Evolutionary conservation across 2,113 vertebrate genomes (phyloP).

Genomic region (Zosterops japonicus): DNA sequence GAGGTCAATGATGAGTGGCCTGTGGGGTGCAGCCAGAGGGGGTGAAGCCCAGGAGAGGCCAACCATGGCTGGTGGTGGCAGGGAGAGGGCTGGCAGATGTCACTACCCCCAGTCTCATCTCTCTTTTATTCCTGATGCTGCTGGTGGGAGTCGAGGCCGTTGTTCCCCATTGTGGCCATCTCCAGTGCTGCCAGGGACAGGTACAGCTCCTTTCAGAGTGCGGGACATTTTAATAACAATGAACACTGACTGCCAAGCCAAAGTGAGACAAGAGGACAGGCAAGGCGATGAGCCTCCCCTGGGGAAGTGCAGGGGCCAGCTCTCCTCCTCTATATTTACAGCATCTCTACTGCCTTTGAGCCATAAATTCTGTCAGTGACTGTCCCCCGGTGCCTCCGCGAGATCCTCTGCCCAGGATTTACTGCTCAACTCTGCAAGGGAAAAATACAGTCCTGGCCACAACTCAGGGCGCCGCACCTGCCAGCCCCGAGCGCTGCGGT

Average conservation of each 20-base stretch:
- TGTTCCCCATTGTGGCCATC: neutral
- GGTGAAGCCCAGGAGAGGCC: neutral
- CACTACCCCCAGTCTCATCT: neutral
- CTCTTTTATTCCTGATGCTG: neutral
- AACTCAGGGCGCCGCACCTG: neutral
- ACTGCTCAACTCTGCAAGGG: neutral
- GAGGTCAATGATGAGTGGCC: neutral
- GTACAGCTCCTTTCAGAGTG: neutral
- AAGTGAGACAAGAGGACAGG: neutral
- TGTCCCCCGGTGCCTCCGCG: neutral
- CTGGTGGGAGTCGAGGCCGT: neutral
- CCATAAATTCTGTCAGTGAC: neutral
- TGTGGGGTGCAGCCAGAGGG: accelerated
- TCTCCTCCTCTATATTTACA: neutral
- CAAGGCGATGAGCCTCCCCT: neutral
- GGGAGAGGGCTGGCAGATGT: neutral
- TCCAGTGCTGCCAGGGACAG: neutral
- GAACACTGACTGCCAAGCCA: neutral
- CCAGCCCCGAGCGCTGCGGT: neutral
- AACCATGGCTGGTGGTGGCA: neutral
- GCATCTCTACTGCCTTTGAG: neutral
- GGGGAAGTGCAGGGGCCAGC: neutral
- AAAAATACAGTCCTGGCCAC: neutral
- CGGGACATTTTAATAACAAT: neutral
- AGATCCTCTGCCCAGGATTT: neutral